Evolutionary conservation across 92 coral and sea anemone species (phyloP).

Genomic region (Phenganax marumi): DNA sequence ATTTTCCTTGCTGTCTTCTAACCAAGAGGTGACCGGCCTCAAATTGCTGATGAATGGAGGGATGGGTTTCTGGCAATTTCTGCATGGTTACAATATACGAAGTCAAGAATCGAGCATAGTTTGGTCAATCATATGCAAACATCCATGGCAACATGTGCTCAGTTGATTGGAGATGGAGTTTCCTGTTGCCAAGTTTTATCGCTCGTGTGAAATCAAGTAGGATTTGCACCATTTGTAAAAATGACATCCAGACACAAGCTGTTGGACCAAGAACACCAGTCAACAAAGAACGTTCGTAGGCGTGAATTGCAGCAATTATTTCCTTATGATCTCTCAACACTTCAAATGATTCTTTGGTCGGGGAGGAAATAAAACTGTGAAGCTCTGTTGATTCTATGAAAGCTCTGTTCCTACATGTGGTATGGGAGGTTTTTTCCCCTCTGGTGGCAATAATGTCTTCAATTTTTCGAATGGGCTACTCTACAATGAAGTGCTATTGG

Average conservation of each 20-base stretch:
- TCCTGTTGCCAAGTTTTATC: neutral
- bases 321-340: neutral
- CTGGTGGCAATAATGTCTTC: no score
- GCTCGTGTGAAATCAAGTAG: neutral
- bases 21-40: neutral
- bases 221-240: neutral
- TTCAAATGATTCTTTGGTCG: neutral
- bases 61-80: neutral
- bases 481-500: no score
- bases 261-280: neutral
- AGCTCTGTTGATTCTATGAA: conserved; percentile 1
- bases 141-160: neutral
- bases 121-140: neutral
- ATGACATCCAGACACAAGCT: neutral
- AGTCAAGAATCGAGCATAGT: neutral
- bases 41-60: no score
- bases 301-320: neutral
- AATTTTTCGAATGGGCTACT: no score
- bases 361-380: neutral
- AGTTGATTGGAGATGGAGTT: neutral
- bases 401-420: no score
- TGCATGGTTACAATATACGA: neutral
- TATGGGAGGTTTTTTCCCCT: no score
- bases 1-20: no score
- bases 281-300: neutral